Conservation (phyloP, 2,888 invertebrate genomes). For the Stomorhina lunata region DNA sequence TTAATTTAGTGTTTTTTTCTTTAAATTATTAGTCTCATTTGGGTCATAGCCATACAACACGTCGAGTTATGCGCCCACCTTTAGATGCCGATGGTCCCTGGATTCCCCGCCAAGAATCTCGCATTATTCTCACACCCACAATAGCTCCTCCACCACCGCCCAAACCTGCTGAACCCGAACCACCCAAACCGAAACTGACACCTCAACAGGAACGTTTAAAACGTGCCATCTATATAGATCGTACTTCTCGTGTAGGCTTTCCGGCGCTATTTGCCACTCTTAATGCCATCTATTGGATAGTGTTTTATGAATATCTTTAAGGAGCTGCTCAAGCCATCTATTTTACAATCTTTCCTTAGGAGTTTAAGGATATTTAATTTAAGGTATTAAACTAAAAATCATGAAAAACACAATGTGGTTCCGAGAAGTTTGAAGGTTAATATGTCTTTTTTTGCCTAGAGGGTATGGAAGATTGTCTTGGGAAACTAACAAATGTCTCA, state of each 20-base stretch:
- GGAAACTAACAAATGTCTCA: too few relatives aligned
- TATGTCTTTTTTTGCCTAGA: too few relatives aligned
- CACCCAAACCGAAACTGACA: conserved; percentile 80
- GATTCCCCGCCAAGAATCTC: conserved; percentile 79
- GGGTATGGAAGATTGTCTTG: too few relatives aligned
- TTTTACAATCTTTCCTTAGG: neutral
- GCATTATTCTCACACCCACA: conserved; percentile 77
- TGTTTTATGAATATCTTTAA: conserved; percentile 87
- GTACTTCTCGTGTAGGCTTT: conserved; percentile 86
- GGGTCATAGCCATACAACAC: conserved; percentile 68
- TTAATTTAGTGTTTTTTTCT: neutral
- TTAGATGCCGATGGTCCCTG: conserved; percentile 78
- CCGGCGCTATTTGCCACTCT: conserved; percentile 85
- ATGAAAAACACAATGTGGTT: conserved; percentile 25
- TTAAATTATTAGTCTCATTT: conserved; percentile 25
- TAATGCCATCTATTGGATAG: conserved; percentile 87
- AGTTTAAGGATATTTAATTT: neutral
- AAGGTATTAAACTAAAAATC: neutral
- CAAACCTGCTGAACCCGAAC: conserved; percentile 77
- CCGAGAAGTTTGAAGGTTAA: too few relatives aligned
- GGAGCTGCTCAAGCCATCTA: conserved; percentile 25
- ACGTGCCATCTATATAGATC: conserved; percentile 86
- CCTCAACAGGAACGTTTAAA: conserved; percentile 83
- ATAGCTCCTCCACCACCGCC: conserved; percentile 75
- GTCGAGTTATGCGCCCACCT: conserved; percentile 75